Conservation (phyloP, 23 tunicate genomes). For the Clavelina lepadiformis region DNA sequence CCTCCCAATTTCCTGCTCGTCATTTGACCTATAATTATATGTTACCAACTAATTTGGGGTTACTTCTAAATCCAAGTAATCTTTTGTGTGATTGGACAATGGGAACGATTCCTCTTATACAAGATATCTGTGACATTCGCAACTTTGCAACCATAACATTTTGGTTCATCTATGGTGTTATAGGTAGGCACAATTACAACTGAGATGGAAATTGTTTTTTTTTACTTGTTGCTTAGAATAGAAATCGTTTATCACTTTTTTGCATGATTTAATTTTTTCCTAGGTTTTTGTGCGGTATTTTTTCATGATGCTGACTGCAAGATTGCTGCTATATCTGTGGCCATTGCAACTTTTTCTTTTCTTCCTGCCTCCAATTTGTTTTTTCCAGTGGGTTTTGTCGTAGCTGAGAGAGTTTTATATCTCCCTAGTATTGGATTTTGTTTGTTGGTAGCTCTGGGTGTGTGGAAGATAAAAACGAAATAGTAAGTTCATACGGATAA, state of each 20-base stretch:
- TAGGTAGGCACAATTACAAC: conserved; percentile 22
- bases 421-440: conserved; percentile 84
- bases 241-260: neutral
- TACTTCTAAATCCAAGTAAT: conserved; percentile 46
- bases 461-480: conserved; percentile 17
- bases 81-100: conserved; percentile 91
- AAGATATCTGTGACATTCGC: conserved; percentile 34
- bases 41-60: conserved; percentile 50
- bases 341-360: conserved; percentile 65
- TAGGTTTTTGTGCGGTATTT: conserved; percentile 31
- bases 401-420: conserved; percentile 89
- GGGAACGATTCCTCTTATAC: conserved; percentile 71
- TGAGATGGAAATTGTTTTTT: neutral
- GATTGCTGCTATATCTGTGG: conserved; percentile 28
- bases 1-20: conserved; percentile 42
- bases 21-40: conserved; percentile 69
- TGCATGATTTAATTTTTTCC: neutral
- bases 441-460: conserved; percentile 59
- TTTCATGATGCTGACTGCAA: conserved; percentile 12
- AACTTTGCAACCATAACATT: conserved; percentile 48
- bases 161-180: conserved; percentile 26
- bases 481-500: conserved; percentile 11
- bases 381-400: conserved; percentile 90
- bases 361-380: conserved; percentile 92
- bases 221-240: neutral